Evolutionary conservation across 2,113 vertebrate species (phyloP), one percentile per base, ranked within the genome.

Genomic region (Pleuronectes platessa): DNA sequence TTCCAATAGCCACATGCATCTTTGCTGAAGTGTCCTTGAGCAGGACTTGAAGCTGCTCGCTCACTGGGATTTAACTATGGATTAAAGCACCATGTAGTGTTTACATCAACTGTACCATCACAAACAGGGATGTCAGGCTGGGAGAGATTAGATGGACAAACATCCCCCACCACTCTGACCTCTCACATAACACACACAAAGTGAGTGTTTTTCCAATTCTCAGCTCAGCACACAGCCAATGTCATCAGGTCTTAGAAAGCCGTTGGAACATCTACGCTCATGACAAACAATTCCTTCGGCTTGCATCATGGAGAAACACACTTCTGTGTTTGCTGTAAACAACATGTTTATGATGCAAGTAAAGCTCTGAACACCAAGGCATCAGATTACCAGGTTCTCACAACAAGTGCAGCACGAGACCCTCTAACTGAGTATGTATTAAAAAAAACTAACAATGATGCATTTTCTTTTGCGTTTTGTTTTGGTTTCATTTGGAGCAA

Each of bases 11-110:
- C 20, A 12, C 10, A 13, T n/a, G n/a, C 1, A 5, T 59, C 20
- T 27, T 18, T 47, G 51, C 13, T 49, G 66, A 20, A 45, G 78
- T 63, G 51, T 23, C 24, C 17, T 23, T 73, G 64, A 76, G 75
- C 71, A 68, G 24, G 40, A 61, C 35, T 5, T 12, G 9, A 8
- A 0, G 62, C 51, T 49, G 61, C 7, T 15, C 55, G 3, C 31
- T 70, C 42, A 10, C n/a, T 24, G 68, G 20, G 45, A 56, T 6
- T n/a, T 11, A 7, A 3, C 62, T 40, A 45, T 4, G 23, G 56
- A 62, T 26, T 0, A 61, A 63, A 17, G 27, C 62, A 27, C 54
- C 42, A 6, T 21, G 42, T 10, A 14, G 18, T 15, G 15, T 42
- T 65, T 60, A 42, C 27, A 61, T 5, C 20, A 26, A 42, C 21